phyloP scores from a whole-genome alignment of 1,140 invertebrate genomes.

The Drosophila bifasciata region DNA sequence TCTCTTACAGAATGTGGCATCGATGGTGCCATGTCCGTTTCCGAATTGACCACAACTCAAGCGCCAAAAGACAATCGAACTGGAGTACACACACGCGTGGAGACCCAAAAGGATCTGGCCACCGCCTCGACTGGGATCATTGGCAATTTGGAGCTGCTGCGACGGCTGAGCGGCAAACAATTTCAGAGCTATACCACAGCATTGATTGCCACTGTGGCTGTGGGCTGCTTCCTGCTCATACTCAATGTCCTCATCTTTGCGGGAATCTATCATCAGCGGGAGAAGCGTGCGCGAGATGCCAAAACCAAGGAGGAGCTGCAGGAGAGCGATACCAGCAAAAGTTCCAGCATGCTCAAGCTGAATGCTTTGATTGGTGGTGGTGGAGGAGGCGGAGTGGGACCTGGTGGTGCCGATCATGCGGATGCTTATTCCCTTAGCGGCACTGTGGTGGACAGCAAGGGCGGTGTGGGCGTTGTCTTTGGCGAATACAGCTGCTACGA shows the following conservation, averaged over 20 bases:
- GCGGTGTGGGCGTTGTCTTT: slow-evolving; percentile 79
- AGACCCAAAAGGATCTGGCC: slow-evolving; percentile 75
- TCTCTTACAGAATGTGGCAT: slow-evolving; percentile 84
- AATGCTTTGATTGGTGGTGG: slow-evolving; percentile 55
- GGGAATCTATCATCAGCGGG: slow-evolving; percentile 96
- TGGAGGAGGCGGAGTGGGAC: slow-evolving; percentile 14
- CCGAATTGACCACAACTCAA: slow-evolving; percentile 76
- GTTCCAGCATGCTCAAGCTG: slow-evolving; percentile 74
- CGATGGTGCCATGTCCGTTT: slow-evolving; percentile 87
- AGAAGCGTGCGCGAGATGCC: slow-evolving; percentile 87
- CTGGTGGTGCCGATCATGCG: slow-evolving; percentile 31
- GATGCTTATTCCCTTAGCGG: slow-evolving; percentile 69
- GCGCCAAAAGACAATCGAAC: slow-evolving; percentile 73
- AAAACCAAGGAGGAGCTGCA: slow-evolving; percentile 90
- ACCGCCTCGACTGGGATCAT: slow-evolving; percentile 78
- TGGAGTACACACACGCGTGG: slow-evolving; percentile 22
- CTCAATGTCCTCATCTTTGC: slow-evolving; percentile 97
- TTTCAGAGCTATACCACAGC: slow-evolving; percentile 95
- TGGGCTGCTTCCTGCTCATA: slow-evolving; percentile 94
- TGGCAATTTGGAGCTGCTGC: slow-evolving; percentile 84
- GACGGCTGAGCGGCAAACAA: slow-evolving; percentile 90
- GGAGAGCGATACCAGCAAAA: slow-evolving; percentile 86
- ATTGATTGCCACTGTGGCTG: slow-evolving; percentile 95
- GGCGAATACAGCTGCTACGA: slow-evolving; percentile 88
- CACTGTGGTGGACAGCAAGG: slow-evolving; percentile 60